Evolutionary conservation across 1,140 invertebrate genomes (phyloP).

Genomic region (Rhopalosiphum padi): DNA sequence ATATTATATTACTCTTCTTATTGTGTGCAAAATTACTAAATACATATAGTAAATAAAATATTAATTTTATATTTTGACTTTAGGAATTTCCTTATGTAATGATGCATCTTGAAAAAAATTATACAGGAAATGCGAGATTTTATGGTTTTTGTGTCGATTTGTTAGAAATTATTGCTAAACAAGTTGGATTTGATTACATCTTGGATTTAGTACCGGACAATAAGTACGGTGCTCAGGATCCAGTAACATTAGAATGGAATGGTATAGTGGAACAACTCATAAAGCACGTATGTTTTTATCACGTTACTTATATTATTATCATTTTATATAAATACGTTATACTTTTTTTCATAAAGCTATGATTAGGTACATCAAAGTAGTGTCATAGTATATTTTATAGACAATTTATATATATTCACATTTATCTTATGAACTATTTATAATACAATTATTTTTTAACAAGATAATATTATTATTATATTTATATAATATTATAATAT

Average conservation of each 20-base stretch:
- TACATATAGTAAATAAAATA: neutral
- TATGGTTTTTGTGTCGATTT: conserved; percentile 84
- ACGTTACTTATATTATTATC: neutral
- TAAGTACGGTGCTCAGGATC: conserved; percentile 77
- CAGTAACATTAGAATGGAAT: conserved; percentile 79
- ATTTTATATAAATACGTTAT: neutral
- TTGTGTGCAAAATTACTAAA: neutral
- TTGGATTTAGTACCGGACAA: conserved; percentile 78
- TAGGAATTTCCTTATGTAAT: conserved; percentile 78
- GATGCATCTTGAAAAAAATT: conserved; percentile 71
- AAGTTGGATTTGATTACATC: conserved; percentile 78
- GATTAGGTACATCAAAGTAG: too few relatives aligned
- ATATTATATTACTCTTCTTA: too few relatives aligned
- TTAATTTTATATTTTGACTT: neutral
- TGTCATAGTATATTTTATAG: neutral
- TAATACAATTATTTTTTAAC: neutral
- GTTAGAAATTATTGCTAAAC: conserved; percentile 69
- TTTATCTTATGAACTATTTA: neutral
- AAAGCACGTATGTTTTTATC: conserved; percentile 70
- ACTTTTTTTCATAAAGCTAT: neutral
- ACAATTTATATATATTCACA: neutral
- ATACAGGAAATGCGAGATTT: conserved; percentile 74
- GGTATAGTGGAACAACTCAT: conserved; percentile 83
- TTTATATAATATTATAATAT: neutral
- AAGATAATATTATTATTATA: neutral